These are phyloP conservation scores for Scaptodrosophila latifasciaeformis DNA, from an alignment of 2,888 invertebrate species.

Conservation along the genomic window DNA sequence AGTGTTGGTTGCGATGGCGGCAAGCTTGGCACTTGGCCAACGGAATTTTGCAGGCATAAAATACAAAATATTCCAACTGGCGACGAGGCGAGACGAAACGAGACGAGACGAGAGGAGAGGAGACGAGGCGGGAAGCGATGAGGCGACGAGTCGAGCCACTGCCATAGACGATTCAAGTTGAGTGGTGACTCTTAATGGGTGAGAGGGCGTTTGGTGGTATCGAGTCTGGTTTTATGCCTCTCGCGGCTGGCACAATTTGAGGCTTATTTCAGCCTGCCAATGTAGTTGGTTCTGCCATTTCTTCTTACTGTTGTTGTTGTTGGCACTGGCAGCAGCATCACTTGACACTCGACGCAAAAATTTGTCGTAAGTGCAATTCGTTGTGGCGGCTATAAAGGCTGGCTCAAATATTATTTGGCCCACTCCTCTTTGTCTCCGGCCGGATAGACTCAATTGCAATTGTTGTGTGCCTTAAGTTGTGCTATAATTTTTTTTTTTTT, in stretches of 20 bases:
- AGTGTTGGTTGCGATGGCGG: slow-evolving; percentile 43
- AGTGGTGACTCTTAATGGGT: too few relatives aligned
- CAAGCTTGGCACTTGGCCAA: slow-evolving; percentile 64
- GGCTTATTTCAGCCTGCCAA: slow-evolving; percentile 51
- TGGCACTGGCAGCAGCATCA: background rate
- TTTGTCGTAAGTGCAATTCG: slow-evolving; percentile 63
- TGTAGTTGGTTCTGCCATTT: background rate
- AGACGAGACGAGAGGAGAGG: too few relatives aligned
- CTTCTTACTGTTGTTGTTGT: too few relatives aligned
- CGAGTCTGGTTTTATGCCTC: too few relatives aligned
- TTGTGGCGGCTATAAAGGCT: slow-evolving; percentile 42
- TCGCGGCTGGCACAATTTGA: slow-evolving; percentile 48
- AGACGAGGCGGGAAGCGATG: too few relatives aligned
- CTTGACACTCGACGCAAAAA: slow-evolving; percentile 57
- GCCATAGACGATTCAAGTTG: too few relatives aligned
- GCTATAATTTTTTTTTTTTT: slow-evolving; percentile 26
- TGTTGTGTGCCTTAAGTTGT: slow-evolving; percentile 39
- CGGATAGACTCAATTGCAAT: slow-evolving; percentile 51
- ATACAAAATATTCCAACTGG: slow-evolving; percentile 58
- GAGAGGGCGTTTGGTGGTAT: too few relatives aligned
- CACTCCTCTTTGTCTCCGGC: slow-evolving; percentile 24
- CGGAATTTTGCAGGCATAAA: slow-evolving; percentile 60
- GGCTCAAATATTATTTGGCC: slow-evolving; percentile 6
- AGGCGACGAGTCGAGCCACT: too few relatives aligned
- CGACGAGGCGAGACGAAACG: too few relatives aligned